Percentiles rank a stretch among this genome's conserved stretches.
Conservation (phyloP, 2,888 invertebrate species). For the Podabrus alpinus region DNA sequence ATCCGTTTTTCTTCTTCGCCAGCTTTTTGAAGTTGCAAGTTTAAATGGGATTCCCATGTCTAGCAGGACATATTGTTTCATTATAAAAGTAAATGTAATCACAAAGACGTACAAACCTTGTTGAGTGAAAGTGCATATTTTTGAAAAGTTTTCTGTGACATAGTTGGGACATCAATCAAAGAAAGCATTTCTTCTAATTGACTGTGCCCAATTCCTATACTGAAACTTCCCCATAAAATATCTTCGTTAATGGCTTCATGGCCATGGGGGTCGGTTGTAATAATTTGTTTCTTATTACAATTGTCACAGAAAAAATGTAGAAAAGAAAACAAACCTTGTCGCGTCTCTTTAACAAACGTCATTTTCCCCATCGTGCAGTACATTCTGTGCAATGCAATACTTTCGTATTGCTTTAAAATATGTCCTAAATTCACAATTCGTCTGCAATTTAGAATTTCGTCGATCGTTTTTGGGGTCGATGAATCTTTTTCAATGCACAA, state of each 20-base stretch:
- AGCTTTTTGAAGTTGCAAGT: background rate
- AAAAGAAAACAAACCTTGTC: background rate
- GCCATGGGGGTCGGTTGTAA: background rate
- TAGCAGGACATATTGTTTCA: background rate
- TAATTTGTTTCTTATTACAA: background rate
- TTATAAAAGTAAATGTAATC: background rate
- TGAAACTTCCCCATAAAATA: background rate
- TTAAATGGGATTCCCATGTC: background rate
- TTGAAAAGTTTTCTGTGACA: slow-evolving; percentile 1
- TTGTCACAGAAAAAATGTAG: background rate
- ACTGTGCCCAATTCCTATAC: background rate
- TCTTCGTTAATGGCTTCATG: background rate
- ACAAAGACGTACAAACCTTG: background rate
- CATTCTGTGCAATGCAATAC: too few species aligned
- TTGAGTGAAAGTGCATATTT: background rate
- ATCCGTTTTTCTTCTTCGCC: slow-evolving; percentile 1
- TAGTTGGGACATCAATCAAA: background rate
- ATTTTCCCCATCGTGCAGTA: background rate
- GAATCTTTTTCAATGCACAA: too few species aligned
- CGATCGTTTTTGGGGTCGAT: too few species aligned
- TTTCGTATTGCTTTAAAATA: background rate
- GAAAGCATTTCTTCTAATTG: background rate
- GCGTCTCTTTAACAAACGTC: background rate
- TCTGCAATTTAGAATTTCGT: background rate
- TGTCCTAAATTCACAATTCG: background rate